These are phyloP conservation scores for Rhynchotus rufescens DNA, from an alignment of 2,797 vertebrate genomes.

Conservation along the genomic window DNA sequence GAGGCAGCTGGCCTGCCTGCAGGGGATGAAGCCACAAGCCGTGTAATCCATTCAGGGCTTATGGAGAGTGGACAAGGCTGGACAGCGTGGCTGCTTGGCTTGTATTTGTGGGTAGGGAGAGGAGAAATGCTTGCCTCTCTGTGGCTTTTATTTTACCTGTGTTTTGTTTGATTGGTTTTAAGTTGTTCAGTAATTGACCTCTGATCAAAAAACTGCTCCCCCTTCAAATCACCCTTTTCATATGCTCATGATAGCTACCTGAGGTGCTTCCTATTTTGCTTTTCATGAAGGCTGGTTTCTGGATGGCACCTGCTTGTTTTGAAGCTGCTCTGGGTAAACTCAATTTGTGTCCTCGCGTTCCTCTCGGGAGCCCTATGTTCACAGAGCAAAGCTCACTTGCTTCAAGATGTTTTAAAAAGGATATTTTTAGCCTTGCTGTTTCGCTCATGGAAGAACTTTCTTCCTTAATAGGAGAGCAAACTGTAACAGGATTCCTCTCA, in stretches of 20 bases:
- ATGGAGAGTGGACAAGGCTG: background rate
- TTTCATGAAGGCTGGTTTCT: background rate
- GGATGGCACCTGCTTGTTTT: background rate
- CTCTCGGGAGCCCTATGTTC: conserved; percentile 4
- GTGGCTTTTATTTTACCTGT: too few species aligned
- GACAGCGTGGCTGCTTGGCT: background rate
- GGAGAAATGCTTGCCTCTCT: background rate
- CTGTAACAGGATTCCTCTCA: background rate
- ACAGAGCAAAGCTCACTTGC: conserved; percentile 28
- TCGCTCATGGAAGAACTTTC: conserved; percentile 25
- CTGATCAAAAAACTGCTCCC: background rate
- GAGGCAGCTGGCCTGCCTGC: background rate
- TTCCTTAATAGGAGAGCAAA: conserved; percentile 55
- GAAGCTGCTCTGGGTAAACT: background rate
- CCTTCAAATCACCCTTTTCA: background rate
- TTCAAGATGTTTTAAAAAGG: conserved; percentile 39
- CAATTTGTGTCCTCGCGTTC: background rate
- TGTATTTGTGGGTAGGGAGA: background rate
- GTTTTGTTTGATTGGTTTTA: background rate
- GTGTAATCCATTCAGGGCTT: background rate
- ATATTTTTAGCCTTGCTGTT: conserved; percentile 68
- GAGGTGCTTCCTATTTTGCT: background rate
- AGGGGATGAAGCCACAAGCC: background rate
- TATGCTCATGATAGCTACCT: background rate
- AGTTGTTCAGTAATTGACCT: background rate